A percentile compares a stretch with the other conserved stretches of the same genome.
Evolutionary conservation across 2,113 vertebrate species (phyloP).

Genomic region (Poicephalus meyeri): DNA sequence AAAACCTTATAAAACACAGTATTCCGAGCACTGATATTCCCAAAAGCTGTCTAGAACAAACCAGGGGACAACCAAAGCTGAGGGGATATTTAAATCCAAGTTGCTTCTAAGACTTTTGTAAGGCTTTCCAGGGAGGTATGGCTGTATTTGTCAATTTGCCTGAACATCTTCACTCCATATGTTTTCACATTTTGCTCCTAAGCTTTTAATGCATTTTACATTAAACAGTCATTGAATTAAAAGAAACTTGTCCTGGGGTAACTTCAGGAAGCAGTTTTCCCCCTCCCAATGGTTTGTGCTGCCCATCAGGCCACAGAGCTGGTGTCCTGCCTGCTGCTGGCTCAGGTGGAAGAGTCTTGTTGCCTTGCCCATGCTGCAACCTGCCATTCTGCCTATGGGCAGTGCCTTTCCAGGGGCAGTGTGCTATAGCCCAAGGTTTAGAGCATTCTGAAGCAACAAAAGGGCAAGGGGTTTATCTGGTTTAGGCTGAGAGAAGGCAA

Average conservation of each 20-base stretch:
- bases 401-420: background rate
- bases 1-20: slow-evolving; percentile 21
- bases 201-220: slow-evolving; percentile 56
- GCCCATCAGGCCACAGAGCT: background rate
- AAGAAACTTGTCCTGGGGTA: background rate
- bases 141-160: slow-evolving; percentile 11
- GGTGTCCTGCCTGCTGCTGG: background rate
- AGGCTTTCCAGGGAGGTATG: background rate
- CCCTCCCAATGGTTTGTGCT: background rate
- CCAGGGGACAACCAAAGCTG: background rate
- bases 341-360: rapidly evolving
- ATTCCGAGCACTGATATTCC: background rate
- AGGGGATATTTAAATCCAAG: slow-evolving; percentile 6
- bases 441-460: background rate
- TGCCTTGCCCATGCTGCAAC: background rate
- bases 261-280: slow-evolving; percentile 6
- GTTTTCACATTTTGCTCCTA: slow-evolving; percentile 33
- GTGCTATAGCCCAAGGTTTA: background rate
- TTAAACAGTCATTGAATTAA: slow-evolving; percentile 11
- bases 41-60: background rate
- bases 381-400: background rate
- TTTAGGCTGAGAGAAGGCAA: background rate
- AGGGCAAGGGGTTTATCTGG: background rate
- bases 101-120: background rate
- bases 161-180: slow-evolving; percentile 25